Evolutionary conservation across 2,888 invertebrate species (phyloP), one percentile per base, ranked within the genome.

Genomic region (Melipona beecheii): DNA sequence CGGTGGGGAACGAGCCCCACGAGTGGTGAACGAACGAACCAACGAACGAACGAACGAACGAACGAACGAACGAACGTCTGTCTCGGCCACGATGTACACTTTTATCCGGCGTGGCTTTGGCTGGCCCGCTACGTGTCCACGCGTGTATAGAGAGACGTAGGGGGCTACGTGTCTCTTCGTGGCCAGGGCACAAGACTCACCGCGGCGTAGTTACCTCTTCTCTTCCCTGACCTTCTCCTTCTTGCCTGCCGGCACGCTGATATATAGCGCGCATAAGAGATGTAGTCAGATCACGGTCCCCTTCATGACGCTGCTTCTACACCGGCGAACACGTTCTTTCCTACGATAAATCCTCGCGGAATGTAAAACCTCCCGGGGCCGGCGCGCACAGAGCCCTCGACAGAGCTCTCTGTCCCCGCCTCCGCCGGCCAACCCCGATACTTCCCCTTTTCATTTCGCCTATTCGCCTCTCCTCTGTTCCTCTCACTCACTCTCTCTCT

Each of bases 261-360:
- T 93, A 92, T 93, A 93, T 91, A 86, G 93, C 91, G 89, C 90
- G 91, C 92, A 89, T 89, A 90, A 91, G 90, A 91, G 92, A 92
- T 93, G 93, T 92, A 92, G 92, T 92, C 91, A 92, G 93, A 92
- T 92, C 92, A 91, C 90, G 91, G 91, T 90, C 90, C 89, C 88
- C 92, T 92, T 92, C 92, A 92, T 92, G 93, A 93, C 91, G 91
- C 91, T 92, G 92, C 92, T 92, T 88, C 92, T 92, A 92, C 92
- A 91, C 90, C 87, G 89, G 90, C 87, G 87, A 92, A 93, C 93
- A 93, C 89, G 92, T 91, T 92, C 92, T 92, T 92, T 91, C 92
- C 92, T 92, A 93, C 92, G 92, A 93, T 93, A 93, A 93, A 93
- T 93, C 90, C 91, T 91, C 82, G 88, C 87, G 91, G 91, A 93